Evolutionary conservation across 2,888 invertebrate genomes (phyloP).

Genomic region (Epinotia demarniana): DNA sequence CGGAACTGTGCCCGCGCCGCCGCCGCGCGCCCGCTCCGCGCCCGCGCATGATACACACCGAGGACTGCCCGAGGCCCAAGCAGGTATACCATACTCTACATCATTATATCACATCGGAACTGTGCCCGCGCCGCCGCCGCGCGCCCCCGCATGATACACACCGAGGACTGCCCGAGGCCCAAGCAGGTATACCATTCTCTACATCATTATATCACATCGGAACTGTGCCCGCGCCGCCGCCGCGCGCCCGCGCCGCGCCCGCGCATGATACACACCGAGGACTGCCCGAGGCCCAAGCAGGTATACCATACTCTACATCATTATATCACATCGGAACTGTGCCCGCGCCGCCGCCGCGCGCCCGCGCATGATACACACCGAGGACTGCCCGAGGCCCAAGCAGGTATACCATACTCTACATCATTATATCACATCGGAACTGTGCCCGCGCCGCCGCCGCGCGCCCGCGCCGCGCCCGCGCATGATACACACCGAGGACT

Average conservation of each 20-base stretch:
- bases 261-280: slow-evolving; percentile 63
- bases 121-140: slow-evolving; percentile 65
- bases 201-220: slow-evolving; percentile 85
- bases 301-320: slow-evolving; percentile 67
- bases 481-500: too few relatives aligned
- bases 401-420: too few relatives aligned
- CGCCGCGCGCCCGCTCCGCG: slow-evolving; percentile 51
- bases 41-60: slow-evolving; percentile 61
- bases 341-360: slow-evolving; percentile 54
- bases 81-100: slow-evolving; percentile 78
- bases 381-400: too few relatives aligned
- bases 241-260: slow-evolving; percentile 47
- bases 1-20: slow-evolving; percentile 66
- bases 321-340: slow-evolving; percentile 35
- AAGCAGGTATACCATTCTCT: slow-evolving; percentile 83
- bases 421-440: too few relatives aligned
- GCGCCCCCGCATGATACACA: slow-evolving; percentile 47
- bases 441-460: too few relatives aligned
- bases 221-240: slow-evolving; percentile 60
- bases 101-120: neutral
- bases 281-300: slow-evolving; percentile 88
- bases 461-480: too few relatives aligned
- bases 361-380: too few relatives aligned
- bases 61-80: slow-evolving; percentile 87
- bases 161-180: slow-evolving; percentile 86